Evolutionary conservation across 2,888 invertebrate genomes (phyloP), one percentile per base, ranked within the genome.

Genomic region (Meghimatium bilineatum): DNA sequence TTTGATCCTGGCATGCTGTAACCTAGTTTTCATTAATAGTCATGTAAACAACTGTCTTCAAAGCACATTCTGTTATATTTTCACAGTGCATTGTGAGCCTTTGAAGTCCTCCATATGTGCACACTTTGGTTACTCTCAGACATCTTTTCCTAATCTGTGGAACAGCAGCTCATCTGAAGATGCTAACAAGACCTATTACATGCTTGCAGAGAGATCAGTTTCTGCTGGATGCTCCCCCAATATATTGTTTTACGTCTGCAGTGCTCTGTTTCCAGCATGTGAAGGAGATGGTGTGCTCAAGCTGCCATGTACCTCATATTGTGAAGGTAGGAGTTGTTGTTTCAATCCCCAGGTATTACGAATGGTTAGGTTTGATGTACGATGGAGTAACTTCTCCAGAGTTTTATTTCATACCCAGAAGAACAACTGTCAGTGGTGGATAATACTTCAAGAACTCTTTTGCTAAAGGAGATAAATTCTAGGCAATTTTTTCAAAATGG

Each of bases 211-310:
- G 36, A 74, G 71, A 17, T 75, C 79, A 2, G 85, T 85, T 1
- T 67, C 79, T 8, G 26, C 60, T 20, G 85, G 86, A 6, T 89
- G 89, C 52, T 85, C 87, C 26, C 20, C 80, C 26, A 83, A 80
- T 26, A 83, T 86, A n/a, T 79, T 86, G 44, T 87, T 87, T 80
- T 89, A 85, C 75, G 44, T 85, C n/a, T 89, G 89, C 75, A 79
- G 77, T 52, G 75, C 87, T 69, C 56, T 88, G 1, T 88, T 89
- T 38, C 88, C 89, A 14, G 72, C 71, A 29, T 88, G 88, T 82
- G 85, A 80, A 32, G 34, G 75, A 63, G 69, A 80, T 66, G 80
- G 69, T 6, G 1, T 12, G 2, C 26, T 20, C 10, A 79, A 75
- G 56, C 29, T 49, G 56, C 83, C 86, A 1, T 87, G 87, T 71